Evolutionary conservation across 2,888 invertebrate species (phyloP).

Genomic region (Pterostichus madidus): DNA sequence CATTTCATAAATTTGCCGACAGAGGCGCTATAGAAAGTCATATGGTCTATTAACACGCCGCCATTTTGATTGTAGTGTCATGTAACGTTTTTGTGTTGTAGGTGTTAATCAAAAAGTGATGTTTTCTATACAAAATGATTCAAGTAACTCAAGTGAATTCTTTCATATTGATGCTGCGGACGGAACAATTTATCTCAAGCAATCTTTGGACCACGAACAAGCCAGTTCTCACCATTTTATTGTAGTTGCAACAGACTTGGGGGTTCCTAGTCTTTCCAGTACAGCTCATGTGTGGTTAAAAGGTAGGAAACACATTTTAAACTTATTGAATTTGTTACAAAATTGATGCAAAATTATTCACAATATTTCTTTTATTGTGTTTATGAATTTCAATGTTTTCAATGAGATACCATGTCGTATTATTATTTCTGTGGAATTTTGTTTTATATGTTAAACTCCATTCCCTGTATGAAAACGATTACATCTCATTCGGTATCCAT

Average conservation of each 20-base stretch:
- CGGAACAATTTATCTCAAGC: slow-evolving; percentile 88
- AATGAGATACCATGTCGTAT: no score
- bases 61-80: not conserved
- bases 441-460: no score
- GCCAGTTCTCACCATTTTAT: slow-evolving; percentile 87
- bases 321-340: no score
- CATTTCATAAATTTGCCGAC: no score
- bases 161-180: slow-evolving; percentile 89
- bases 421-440: no score
- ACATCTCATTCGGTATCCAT: no score
- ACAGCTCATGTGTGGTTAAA: slow-evolving; percentile 91
- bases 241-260: slow-evolving; percentile 89
- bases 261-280: slow-evolving; percentile 89
- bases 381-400: no score
- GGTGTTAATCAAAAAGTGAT: slow-evolving; percentile 83
- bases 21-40: no score
- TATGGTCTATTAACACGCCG: not conserved
- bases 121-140: slow-evolving; percentile 85
- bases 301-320: slow-evolving; percentile 77
- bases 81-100: slow-evolving; percentile 70
- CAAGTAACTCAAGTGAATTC: slow-evolving; percentile 82
- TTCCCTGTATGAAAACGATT: no score
- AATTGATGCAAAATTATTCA: no score
- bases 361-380: no score
- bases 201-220: slow-evolving; percentile 89